Percentiles rank a stretch among this genome's conserved stretches.
Conservation (phyloP, 2,797 vertebrate species). For the Enteromius mattozi region DNA sequence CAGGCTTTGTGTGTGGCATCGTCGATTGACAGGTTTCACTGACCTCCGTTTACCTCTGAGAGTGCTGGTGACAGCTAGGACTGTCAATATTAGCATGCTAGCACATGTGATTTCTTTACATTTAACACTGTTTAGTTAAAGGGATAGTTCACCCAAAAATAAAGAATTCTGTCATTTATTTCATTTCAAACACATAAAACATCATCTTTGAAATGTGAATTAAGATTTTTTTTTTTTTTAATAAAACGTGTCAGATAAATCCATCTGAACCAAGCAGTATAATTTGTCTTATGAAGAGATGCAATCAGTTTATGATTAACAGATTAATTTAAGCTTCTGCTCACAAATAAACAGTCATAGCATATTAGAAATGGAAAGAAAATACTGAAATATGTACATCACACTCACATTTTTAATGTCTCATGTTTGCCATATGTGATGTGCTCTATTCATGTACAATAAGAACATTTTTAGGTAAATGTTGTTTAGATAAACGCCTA, state of each 20-base stretch:
- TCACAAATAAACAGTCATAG: not conserved
- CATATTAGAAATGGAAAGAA: not conserved
- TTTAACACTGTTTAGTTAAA: not conserved
- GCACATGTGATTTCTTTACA: not conserved
- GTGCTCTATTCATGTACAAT: not conserved
- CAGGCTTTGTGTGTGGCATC: slow-evolving; percentile 52
- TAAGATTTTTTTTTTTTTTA: not conserved
- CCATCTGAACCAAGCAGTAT: not conserved
- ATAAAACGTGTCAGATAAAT: not conserved
- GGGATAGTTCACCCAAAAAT: slow-evolving; percentile 61
- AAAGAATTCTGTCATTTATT: too few species aligned
- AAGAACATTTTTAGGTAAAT: not conserved
- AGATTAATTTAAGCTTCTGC: not conserved
- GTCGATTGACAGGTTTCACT: slow-evolving; percentile 54
- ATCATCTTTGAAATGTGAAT: not conserved
- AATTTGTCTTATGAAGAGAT: not conserved
- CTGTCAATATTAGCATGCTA: not conserved
- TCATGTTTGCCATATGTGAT: not conserved
- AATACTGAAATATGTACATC: not conserved
- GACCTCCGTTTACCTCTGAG: slow-evolving; percentile 61
- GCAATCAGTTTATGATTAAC: not conserved
- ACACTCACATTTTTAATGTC: not conserved
- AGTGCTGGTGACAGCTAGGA: slow-evolving; percentile 47
- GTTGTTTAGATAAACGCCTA: not conserved
- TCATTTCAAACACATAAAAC: not conserved